Conservation (phyloP, 2,888 invertebrate genomes). For the Epinotia nisella region DNA sequence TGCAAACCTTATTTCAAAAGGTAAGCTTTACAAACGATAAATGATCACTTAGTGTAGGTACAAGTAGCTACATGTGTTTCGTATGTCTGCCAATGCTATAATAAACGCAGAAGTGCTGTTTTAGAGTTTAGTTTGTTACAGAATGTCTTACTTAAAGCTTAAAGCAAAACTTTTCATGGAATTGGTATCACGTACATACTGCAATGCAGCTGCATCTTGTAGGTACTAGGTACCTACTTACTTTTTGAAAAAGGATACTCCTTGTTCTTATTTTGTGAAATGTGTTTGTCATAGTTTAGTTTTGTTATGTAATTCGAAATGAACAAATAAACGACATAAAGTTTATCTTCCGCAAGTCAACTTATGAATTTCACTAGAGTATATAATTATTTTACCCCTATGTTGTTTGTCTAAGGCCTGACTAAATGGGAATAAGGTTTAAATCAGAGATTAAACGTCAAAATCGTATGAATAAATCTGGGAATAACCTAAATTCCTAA, state of each 20-base stretch:
- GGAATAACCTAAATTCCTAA: too few relatives aligned
- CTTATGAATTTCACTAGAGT: not conserved
- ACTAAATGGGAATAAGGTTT: not conserved
- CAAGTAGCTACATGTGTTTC: not conserved
- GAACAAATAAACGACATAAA: not conserved
- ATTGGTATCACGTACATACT: conserved; percentile 15
- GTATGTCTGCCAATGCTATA: not conserved
- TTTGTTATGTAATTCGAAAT: not conserved
- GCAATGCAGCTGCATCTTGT: conserved; percentile 5
- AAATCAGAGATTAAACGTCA: not conserved
- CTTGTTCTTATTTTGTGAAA: conserved; percentile 7
- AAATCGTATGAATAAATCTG: too few relatives aligned
- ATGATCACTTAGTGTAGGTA: too few relatives aligned
- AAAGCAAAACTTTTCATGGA: conserved; percentile 2
- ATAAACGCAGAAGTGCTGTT: not conserved
- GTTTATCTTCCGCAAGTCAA: not conserved
- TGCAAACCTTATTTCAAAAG: not conserved
- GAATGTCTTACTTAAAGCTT: not conserved
- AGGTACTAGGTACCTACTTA: too few relatives aligned
- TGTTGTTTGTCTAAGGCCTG: not conserved
- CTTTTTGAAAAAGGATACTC: conserved; percentile 1
- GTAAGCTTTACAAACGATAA: not conserved
- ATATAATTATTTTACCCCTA: not conserved
- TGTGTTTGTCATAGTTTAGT: not conserved
- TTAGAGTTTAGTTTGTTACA: not conserved